A percentile compares a stretch with the other conserved stretches of the same genome.
These are phyloP conservation scores for Poecilobothrus nobilitatus DNA, from an alignment of 2,888 invertebrate genomes.

Conservation along the genomic window DNA sequence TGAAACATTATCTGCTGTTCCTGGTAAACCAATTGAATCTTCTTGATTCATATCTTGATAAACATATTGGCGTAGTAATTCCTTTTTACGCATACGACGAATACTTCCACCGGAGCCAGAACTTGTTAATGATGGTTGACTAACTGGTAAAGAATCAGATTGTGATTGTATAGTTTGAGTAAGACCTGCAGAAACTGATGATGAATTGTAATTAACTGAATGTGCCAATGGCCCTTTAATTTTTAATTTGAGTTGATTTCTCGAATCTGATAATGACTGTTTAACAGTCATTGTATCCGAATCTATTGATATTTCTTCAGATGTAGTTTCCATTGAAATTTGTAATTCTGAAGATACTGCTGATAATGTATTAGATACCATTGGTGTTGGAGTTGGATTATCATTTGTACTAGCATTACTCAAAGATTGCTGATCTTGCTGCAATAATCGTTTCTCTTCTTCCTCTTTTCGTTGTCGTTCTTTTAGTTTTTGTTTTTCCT, in stretches of 20 bases:
- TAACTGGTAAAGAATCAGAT: conserved; percentile 20
- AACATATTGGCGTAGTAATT: conserved; percentile 73
- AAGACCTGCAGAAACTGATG: conserved; percentile 47
- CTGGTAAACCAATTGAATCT: conserved; percentile 53
- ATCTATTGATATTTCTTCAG: conserved; percentile 44
- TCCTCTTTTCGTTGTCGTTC: conserved; percentile 4
- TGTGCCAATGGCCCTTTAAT: conserved; percentile 83
- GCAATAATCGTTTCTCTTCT: conserved; percentile 15
- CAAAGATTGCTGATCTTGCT: conserved; percentile 26
- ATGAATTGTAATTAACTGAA: conserved; percentile 58
- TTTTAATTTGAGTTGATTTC: conserved; percentile 81
- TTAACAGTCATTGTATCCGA: conserved; percentile 47
- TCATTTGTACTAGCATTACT: conserved; percentile 17
- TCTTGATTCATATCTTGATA: conserved; percentile 81
- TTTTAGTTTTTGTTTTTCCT: neutral
- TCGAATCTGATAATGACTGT: conserved; percentile 67
- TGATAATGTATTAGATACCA: conserved; percentile 23
- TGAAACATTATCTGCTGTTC: conserved; percentile 38
- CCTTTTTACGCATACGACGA: conserved; percentile 82
- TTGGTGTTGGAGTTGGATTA: conserved; percentile 22
- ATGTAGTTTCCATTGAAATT: conserved; percentile 42
- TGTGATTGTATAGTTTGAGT: conserved; percentile 23
- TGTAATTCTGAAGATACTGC: conserved; percentile 34
- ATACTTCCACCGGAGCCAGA: conserved; percentile 55
- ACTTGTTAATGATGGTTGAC: conserved; percentile 10